Percentiles rank a stretch among this genome's conserved stretches.
phyloP scores from a whole-genome alignment of 1,140 invertebrate species.

The Drosophila nasuta region DNA sequence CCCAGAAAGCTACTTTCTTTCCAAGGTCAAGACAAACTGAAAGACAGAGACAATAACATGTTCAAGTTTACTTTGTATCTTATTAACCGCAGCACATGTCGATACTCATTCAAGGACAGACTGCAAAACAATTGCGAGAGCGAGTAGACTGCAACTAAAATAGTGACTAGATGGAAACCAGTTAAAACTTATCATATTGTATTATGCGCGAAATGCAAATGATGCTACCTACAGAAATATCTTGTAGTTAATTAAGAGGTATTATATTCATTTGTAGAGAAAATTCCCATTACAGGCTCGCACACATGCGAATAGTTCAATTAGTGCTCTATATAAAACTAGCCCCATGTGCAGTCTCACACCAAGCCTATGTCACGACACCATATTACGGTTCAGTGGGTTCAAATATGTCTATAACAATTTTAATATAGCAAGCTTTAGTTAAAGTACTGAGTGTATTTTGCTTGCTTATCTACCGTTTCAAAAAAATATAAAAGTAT shows the following conservation, averaged over 20 bases:
- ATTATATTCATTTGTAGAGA: constrained; percentile 19
- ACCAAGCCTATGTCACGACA: no score
- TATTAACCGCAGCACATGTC: constrained; percentile 34
- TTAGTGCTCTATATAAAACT: constrained; percentile 7
- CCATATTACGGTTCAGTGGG: no score
- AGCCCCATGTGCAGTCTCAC: not conserved
- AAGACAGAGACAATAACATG: no score
- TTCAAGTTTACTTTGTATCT: constrained; percentile 12
- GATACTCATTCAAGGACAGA: constrained; percentile 33
- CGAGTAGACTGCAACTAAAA: not conserved
- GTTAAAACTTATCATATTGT: constrained; percentile 34
- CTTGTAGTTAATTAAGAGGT: constrained; percentile 24
- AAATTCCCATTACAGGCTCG: constrained; percentile 7
- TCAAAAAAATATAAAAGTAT: no score
- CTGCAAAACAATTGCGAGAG: constrained; percentile 22
- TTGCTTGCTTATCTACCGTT: no score
- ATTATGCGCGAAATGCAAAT: not conserved
- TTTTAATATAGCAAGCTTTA: no score
- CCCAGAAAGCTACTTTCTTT: constrained; percentile 8
- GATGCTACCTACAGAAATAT: not conserved
- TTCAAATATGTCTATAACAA: no score
- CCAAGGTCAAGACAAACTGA: constrained; percentile 23
- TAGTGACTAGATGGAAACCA: constrained; percentile 37
- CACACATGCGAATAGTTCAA: not conserved
- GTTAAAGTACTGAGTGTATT: no score